A percentile compares a stretch with the other conserved stretches of the same genome.
These are phyloP conservation scores for Pipistrellus kuhlii DNA, from an alignment of 2,797 vertebrate genomes.

Conservation along the genomic window DNA sequence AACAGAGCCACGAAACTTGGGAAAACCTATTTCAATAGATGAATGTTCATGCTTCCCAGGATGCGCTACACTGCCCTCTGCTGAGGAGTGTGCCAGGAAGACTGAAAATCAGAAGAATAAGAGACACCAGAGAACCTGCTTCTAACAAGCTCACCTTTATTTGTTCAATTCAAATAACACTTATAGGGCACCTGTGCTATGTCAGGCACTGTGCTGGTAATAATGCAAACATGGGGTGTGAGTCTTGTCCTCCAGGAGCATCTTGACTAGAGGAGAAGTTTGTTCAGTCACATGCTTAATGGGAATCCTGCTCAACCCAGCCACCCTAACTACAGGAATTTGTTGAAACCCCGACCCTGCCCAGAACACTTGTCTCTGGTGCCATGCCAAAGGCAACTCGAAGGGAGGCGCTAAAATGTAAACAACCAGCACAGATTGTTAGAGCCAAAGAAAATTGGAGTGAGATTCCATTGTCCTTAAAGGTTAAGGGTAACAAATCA, in stretches of 20 bases:
- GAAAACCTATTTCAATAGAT: conserved; percentile 19
- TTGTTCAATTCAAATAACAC: background rate
- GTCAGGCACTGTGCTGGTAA: background rate
- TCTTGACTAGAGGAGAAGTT: background rate
- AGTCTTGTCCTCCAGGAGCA: background rate
- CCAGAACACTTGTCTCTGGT: background rate
- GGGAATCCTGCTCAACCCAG: background rate
- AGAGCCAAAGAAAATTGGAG: background rate
- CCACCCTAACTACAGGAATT: background rate
- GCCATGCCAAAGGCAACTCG: background rate
- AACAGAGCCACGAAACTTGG: background rate
- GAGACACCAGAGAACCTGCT: background rate
- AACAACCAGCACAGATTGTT: background rate
- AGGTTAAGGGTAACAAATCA: background rate
- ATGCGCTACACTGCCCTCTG: conserved; percentile 64
- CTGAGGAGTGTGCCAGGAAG: conserved; percentile 18
- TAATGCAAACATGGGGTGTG: background rate
- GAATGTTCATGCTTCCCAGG: background rate
- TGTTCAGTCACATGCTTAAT: background rate
- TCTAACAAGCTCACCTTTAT: background rate
- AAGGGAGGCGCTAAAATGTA: background rate
- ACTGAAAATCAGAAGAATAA: background rate
- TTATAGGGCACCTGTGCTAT: background rate
- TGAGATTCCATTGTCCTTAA: background rate
- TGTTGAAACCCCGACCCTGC: background rate